Evolutionary conservation across 2,888 invertebrate species (phyloP).

Genomic region (Lepidochitona cinerea): DNA sequence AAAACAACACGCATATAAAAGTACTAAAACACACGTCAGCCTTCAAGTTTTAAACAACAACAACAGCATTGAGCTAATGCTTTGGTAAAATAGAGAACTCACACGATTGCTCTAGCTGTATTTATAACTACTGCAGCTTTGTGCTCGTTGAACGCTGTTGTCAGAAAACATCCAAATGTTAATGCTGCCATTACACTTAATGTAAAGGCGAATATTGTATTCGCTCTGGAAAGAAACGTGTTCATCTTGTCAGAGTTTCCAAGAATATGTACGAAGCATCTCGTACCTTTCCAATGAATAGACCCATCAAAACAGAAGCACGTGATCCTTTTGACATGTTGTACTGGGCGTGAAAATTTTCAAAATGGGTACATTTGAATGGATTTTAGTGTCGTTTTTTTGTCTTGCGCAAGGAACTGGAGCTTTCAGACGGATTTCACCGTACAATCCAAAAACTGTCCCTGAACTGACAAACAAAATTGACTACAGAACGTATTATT

Average conservation of each 20-base stretch:
- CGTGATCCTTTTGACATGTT: too few species aligned
- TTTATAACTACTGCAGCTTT: constrained; percentile 87
- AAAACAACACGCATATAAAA: too few species aligned
- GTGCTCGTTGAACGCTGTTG: constrained; percentile 94
- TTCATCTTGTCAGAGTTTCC: constrained; percentile 75
- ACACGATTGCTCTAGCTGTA: constrained; percentile 95
- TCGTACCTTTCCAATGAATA: too few species aligned
- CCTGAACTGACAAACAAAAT: constrained; percentile 17
- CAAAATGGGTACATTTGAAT: too few species aligned
- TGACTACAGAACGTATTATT: constrained; percentile 41
- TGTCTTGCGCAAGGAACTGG: background rate
- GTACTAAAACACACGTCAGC: too few species aligned
- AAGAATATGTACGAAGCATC: too few species aligned
- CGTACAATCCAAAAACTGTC: constrained; percentile 6
- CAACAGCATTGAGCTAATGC: too few species aligned
- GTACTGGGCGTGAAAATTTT: too few species aligned
- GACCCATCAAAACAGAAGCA: too few species aligned
- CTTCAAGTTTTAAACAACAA: too few species aligned
- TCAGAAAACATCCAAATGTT: constrained; percentile 95
- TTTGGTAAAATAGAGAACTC: too few species aligned
- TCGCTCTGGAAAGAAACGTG: constrained; percentile 86
- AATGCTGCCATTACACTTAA: constrained; percentile 94
- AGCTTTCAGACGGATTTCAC: constrained; percentile 12
- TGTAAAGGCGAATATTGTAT: constrained; percentile 96
- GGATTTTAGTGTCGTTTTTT: too few species aligned